phyloP scores from a whole-genome alignment of 1,140 invertebrate genomes.

The Alviniconcha marisindica region DNA sequence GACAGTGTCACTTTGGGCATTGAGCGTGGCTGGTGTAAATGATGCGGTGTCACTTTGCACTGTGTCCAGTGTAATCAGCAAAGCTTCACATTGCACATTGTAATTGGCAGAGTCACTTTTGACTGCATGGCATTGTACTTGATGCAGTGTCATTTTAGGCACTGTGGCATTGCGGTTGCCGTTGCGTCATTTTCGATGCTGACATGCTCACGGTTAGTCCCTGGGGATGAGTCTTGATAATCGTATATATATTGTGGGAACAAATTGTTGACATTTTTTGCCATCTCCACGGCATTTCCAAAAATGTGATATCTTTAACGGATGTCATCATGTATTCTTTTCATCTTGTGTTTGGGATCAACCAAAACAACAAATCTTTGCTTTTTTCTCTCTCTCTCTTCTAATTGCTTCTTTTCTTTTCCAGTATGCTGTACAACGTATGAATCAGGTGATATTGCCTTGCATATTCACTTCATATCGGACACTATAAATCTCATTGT shows the following conservation, averaged over 20 bases:
- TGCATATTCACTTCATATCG: constrained; percentile 28
- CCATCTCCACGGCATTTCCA: constrained; percentile 13
- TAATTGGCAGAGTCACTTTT: too few species aligned
- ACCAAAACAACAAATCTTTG: constrained; percentile 2
- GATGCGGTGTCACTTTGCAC: too few species aligned
- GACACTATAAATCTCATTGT: constrained; percentile 20
- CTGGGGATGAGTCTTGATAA: not conserved
- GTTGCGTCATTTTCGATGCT: not conserved
- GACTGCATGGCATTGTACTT: not conserved
- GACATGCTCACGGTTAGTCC: not conserved
- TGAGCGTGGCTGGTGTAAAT: too few species aligned
- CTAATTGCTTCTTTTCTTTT: not conserved
- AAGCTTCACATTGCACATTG: too few species aligned
- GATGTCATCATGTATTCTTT: constrained; percentile 12
- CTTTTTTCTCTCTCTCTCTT: not conserved
- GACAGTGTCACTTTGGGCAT: too few species aligned
- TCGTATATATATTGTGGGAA: constrained; percentile 22
- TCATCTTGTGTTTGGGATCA: not conserved
- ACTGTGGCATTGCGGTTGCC: not conserved
- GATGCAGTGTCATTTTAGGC: not conserved
- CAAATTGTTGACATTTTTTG: constrained; percentile 18
- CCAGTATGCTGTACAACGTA: not conserved
- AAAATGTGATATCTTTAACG: constrained; percentile 27
- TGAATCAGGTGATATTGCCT: constrained; percentile 11
- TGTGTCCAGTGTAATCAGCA: too few species aligned